A percentile compares a stretch with the other conserved stretches of the same genome.
Conservation (phyloP, 2,113 vertebrate genomes). For the Equus quagga region DNA sequence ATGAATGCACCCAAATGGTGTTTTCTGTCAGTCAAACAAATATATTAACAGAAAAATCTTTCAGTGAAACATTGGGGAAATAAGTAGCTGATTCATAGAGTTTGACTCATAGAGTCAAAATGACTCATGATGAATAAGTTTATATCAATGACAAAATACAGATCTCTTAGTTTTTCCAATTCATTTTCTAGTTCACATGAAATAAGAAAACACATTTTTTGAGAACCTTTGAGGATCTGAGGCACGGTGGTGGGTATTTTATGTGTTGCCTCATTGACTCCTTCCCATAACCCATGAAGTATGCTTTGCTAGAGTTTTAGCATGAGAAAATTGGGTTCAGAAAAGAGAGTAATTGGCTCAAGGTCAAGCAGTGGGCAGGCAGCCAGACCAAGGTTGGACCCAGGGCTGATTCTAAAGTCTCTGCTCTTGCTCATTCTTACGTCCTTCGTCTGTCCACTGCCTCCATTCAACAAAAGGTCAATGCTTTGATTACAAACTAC, state of each 20-base stretch:
- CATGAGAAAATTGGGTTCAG: background rate
- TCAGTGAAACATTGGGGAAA: background rate
- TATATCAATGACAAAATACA: background rate
- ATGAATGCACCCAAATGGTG: background rate
- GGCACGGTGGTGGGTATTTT: background rate
- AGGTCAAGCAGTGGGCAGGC: background rate
- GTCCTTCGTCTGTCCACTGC: background rate
- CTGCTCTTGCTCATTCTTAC: background rate
- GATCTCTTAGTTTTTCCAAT: background rate
- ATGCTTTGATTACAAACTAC: background rate
- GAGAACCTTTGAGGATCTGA: background rate
- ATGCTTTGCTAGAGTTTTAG: background rate
- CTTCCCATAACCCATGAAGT: background rate
- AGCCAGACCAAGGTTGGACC: background rate
- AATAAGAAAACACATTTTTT: background rate
- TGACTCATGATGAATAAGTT: background rate
- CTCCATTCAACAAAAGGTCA: background rate
- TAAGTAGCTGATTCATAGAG: background rate
- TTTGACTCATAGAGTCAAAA: no score
- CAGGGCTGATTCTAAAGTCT: background rate
- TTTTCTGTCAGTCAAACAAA: background rate
- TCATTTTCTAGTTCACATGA: background rate
- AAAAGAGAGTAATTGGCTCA: background rate
- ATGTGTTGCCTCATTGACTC: background rate
- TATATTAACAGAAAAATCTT: background rate